Conservation (phyloP, 2,888 invertebrate genomes). For the Drosophila dives region DNA sequence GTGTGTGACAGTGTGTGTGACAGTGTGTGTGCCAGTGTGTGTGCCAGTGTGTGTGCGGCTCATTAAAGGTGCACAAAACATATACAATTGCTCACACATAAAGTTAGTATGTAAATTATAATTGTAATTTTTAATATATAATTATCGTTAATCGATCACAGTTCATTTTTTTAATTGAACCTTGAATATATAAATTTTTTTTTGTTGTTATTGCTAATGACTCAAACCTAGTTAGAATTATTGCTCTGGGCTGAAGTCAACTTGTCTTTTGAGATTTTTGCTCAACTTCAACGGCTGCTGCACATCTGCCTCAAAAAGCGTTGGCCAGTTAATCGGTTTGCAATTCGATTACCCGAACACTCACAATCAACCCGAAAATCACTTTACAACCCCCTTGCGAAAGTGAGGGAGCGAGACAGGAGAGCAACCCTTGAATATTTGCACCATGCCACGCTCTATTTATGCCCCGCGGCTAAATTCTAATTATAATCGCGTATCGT, state of each 20-base stretch:
- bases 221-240: not conserved
- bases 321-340: conserved; percentile 70
- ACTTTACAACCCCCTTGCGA: conserved; percentile 59
- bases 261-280: not conserved
- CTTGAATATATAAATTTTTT: conserved; percentile 28
- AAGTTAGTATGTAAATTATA: conserved; percentile 60
- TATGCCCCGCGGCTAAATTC: conserved; percentile 70
- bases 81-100: conserved; percentile 16
- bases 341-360: conserved; percentile 73
- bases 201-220: conserved; percentile 43
- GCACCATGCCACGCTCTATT: conserved; percentile 29
- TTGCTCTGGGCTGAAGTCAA: not conserved
- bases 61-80: conserved; percentile 47
- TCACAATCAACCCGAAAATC: conserved; percentile 54
- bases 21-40: not conserved
- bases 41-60: conserved; percentile 32
- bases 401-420: not conserved
- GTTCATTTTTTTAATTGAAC: conserved; percentile 21
- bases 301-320: conserved; percentile 22
- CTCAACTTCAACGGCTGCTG: not conserved
- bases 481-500: conserved; percentile 80
- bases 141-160: conserved; percentile 46
- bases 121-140: conserved; percentile 49
- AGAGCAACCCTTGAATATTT: conserved; percentile 57
- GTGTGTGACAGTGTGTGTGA: conserved; percentile 1